Percentiles rank a stretch among this genome's conserved stretches.
Conservation (phyloP, 2,113 vertebrate species). For the Hypocryptadius cinnamomeus region DNA sequence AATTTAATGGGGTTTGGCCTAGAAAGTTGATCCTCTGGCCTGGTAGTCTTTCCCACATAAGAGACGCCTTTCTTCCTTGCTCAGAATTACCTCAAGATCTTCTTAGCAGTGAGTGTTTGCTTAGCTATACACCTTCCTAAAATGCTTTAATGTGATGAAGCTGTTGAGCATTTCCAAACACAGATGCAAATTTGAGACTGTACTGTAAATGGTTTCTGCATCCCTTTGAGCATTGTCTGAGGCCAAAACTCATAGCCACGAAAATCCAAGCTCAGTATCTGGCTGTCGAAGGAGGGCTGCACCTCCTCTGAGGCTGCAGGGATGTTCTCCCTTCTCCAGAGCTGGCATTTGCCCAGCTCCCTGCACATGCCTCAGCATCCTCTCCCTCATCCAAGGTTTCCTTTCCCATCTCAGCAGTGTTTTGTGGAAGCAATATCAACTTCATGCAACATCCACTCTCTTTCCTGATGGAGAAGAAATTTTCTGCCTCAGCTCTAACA, state of each 20-base stretch:
- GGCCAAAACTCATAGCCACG: neutral
- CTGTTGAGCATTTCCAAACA: neutral
- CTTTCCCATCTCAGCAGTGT: neutral
- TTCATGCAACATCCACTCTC: neutral
- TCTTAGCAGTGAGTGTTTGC: neutral
- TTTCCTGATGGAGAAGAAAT: neutral
- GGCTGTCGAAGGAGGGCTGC: neutral
- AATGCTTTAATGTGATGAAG: neutral
- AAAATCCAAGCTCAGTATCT: neutral
- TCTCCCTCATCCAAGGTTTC: neutral
- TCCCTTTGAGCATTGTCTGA: neutral
- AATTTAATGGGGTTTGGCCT: constrained; percentile 46
- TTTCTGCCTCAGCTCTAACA: neutral
- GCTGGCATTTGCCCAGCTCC: accelerated
- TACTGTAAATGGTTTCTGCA: neutral
- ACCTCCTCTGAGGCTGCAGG: neutral
- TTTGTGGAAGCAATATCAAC: neutral
- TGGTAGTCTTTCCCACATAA: constrained; percentile 1
- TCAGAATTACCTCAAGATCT: neutral
- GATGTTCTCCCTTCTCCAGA: neutral
- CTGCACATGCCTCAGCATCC: neutral
- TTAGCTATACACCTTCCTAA: neutral
- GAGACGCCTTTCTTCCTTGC: neutral
- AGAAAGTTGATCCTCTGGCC: neutral
- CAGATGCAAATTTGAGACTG: neutral